Evolutionary conservation across 1,140 invertebrate species (phyloP).

Genomic region (Octopus sinensis): DNA sequence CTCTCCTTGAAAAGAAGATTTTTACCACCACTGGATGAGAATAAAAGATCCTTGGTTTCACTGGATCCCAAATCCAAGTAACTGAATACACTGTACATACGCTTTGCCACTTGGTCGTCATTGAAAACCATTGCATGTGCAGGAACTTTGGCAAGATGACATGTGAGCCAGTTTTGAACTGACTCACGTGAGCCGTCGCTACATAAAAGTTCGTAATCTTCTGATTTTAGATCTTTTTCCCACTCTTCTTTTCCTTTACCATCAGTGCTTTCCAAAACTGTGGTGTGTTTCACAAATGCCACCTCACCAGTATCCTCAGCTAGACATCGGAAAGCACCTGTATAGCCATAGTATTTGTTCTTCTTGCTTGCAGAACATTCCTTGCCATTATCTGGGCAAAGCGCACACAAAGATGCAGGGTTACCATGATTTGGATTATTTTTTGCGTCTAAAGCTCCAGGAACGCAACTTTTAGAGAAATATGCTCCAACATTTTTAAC

Average conservation of each 20-base stretch:
- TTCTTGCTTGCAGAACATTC: conserved; percentile 77
- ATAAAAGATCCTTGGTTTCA: conserved; percentile 26
- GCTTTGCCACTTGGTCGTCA: conserved; percentile 66
- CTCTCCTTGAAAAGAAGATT: conserved; percentile 47
- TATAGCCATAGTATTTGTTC: conserved; percentile 83
- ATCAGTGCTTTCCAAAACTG: conserved; percentile 81
- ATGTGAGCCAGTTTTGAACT: conserved; percentile 72
- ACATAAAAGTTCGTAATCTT: conserved; percentile 88
- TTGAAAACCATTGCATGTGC: conserved; percentile 87
- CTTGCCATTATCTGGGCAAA: conserved; percentile 72
- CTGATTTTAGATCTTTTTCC: conserved; percentile 78
- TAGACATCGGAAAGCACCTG: conserved; percentile 83
- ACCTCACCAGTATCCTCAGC: conserved; percentile 77
- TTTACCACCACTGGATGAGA: conserved; percentile 27
- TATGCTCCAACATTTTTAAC: conserved; percentile 82
- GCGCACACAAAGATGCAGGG: conserved; percentile 81
- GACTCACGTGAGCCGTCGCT: conserved; percentile 75
- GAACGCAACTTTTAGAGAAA: conserved; percentile 84
- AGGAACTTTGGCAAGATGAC: conserved; percentile 85
- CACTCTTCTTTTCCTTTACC: conserved; percentile 81
- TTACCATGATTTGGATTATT: conserved; percentile 65
- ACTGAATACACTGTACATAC: conserved; percentile 21
- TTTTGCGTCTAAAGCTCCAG: conserved; percentile 81
- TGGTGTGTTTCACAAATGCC: conserved; percentile 89
- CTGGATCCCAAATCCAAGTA: conserved; percentile 21